Base-by-base conservation (phyloP, 2,888 invertebrate species). In the Drosophila austrosaltans region DNA sequence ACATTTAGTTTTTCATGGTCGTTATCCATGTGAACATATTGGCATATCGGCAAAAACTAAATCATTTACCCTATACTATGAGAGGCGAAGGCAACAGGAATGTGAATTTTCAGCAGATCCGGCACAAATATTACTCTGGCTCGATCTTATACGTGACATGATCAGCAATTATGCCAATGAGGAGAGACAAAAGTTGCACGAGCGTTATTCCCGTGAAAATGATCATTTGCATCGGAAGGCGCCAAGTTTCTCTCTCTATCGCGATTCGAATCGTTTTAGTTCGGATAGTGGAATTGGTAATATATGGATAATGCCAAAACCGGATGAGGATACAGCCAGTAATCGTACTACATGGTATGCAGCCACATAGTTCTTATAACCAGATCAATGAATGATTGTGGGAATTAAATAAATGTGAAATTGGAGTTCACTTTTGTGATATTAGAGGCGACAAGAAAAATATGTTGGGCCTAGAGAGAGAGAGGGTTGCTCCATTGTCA, bases 341-440 rank as follows among this genome's bases (percentile, higher is more conserved):
- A 89, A 91, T 75, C 89, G 90, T 8, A 89, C 92, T n/a, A 92
- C 92, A 7, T 92, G 92, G 92, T 92, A 92, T 81, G 90, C 91
- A 0, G 74, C 75, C 22, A 42, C 75, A 42, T 90, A 63, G 48
- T 25, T 25, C 10, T 4, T 25, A 25, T 36, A 36, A 36, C 0
- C 36, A 20, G 6, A 16, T 30, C 25, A 2, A 22, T 44, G 1
- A 20, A 16, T 6, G n/a, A 28, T 12, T 5, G n/a, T 5, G n/a
- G 28, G 25, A 8, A 44, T 22, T 44, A 44, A 16, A 12, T n/a
- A n/a, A 53, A 53, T 44, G 44, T 2, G n/a, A 53, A 28, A 56
- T 56, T 36, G 30, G 30, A 32, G 56, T 16, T 32, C 20, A 8
- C 32, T 20, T 16, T 16, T 20, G 36, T 36, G 56, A 56, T 56